phyloP scores from a whole-genome alignment of 1,140 invertebrate genomes.

The Micrasema minimum region DNA sequence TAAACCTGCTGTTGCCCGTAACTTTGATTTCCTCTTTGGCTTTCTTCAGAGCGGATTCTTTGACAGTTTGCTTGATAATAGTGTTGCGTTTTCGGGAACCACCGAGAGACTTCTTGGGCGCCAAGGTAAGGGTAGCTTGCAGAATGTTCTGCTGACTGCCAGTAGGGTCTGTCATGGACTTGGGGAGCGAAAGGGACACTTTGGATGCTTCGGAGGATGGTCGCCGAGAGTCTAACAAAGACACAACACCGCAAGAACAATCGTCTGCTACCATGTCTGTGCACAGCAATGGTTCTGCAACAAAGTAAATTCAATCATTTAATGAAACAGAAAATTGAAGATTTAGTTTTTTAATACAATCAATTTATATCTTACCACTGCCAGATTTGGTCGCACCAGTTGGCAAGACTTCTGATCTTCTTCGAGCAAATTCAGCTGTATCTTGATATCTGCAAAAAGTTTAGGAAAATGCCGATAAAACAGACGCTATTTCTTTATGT shows the following conservation, averaged over 20 bases:
- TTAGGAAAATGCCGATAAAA: conserved; percentile 1
- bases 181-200: conserved; percentile 61
- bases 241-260: conserved; percentile 62
- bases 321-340: not conserved
- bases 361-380: conserved; percentile 63
- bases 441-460: conserved; percentile 70
- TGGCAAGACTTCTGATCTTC: conserved; percentile 67
- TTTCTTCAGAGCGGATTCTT: conserved; percentile 58
- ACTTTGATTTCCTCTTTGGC: conserved; percentile 62
- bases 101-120: conserved; percentile 56
- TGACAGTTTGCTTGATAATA: conserved; percentile 62
- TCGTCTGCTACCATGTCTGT: conserved; percentile 61
- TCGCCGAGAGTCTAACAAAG: conserved; percentile 62
- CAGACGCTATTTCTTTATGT: no score
- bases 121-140: conserved; percentile 64
- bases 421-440: conserved; percentile 72
- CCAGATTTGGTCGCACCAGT: conserved; percentile 69
- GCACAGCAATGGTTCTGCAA: conserved; percentile 64
- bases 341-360: not conserved
- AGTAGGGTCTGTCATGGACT: conserved; percentile 63
- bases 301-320: not conserved
- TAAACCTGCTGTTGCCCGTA: conserved; percentile 63
- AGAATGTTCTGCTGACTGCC: conserved; percentile 62
- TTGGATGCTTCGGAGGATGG: conserved; percentile 66
- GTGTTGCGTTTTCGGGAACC: conserved; percentile 59